Evolutionary conservation across 1,140 invertebrate genomes (phyloP).

Genomic region (Mactra quadrangularis): DNA sequence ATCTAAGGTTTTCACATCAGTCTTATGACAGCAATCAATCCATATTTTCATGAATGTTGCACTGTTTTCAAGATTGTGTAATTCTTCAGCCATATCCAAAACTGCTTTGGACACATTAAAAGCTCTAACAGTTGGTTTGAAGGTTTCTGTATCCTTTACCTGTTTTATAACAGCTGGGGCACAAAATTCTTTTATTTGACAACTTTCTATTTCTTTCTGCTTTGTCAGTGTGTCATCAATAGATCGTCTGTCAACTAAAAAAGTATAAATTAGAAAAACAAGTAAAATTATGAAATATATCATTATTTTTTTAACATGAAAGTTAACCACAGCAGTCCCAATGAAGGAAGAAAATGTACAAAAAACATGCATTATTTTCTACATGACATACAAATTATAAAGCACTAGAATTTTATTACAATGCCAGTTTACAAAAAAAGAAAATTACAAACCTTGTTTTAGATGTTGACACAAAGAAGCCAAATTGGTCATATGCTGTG

Average conservation of each 20-base stretch:
- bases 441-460: background rate
- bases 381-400: too few relatives aligned
- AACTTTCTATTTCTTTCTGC: background rate
- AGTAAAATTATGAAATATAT: too few relatives aligned
- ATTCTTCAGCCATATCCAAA: background rate
- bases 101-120: background rate
- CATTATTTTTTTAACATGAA: too few relatives aligned
- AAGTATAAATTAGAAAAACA: background rate
- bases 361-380: too few relatives aligned
- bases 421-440: background rate
- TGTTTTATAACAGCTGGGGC: conserved; percentile 7
- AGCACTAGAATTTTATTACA: too few relatives aligned
- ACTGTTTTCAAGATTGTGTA: background rate
- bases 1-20: background rate
- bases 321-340: too few relatives aligned
- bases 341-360: too few relatives aligned
- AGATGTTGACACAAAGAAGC: conserved; percentile 16
- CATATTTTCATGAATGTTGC: conserved; percentile 20
- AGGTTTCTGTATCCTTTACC: background rate
- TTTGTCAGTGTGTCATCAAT: conserved; percentile 29
- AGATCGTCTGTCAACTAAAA: background rate
- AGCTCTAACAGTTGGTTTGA: background rate
- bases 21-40: conserved; percentile 1
- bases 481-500: background rate
- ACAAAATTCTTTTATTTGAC: conserved; percentile 19